Percentiles rank a stretch among this genome's conserved stretches.
Evolutionary conservation across 2,888 invertebrate genomes (phyloP).

Genomic region (Atherix ibis): DNA sequence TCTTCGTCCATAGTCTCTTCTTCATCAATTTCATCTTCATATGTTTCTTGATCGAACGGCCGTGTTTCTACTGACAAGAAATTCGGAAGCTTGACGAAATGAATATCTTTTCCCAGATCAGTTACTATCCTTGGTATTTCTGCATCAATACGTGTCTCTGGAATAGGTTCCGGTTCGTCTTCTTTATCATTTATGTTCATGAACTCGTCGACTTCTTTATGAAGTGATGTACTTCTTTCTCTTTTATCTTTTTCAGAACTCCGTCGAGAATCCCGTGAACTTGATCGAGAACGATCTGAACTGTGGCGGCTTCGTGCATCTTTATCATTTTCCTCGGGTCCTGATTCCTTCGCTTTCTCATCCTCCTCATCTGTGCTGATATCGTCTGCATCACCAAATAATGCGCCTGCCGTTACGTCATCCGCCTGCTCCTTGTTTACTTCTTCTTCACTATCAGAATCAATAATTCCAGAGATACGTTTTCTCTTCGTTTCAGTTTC

Average conservation of each 20-base stretch:
- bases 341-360: slow-evolving; percentile 22
- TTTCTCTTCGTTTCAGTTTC: slow-evolving; percentile 32
- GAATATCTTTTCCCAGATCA: slow-evolving; percentile 79
- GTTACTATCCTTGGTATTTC: slow-evolving; percentile 92
- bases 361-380: slow-evolving; percentile 69
- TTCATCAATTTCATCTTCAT: slow-evolving; percentile 98
- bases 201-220: slow-evolving; percentile 19
- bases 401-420: slow-evolving; percentile 51
- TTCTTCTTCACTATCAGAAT: slow-evolving; percentile 53
- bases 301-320: slow-evolving; percentile 24
- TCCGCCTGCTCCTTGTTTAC: too few species aligned
- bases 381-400: slow-evolving; percentile 88
- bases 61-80: slow-evolving; percentile 95
- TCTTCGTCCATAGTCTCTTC: slow-evolving; percentile 97
- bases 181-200: slow-evolving; percentile 51
- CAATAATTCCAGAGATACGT: slow-evolving; percentile 40
- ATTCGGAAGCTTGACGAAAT: slow-evolving; percentile 95
- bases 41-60: slow-evolving; percentile 86
- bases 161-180: slow-evolving; percentile 62
- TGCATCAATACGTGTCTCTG: slow-evolving; percentile 90
- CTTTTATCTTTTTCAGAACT: slow-evolving; percentile 38
- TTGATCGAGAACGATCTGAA: slow-evolving; percentile 24
- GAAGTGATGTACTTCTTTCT: slow-evolving; percentile 21
- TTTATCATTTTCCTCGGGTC: slow-evolving; percentile 18
- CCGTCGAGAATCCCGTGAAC: slow-evolving; percentile 22